Base-by-base conservation (phyloP, 2,888 invertebrate species). In the Andrena trimmerana region DNA sequence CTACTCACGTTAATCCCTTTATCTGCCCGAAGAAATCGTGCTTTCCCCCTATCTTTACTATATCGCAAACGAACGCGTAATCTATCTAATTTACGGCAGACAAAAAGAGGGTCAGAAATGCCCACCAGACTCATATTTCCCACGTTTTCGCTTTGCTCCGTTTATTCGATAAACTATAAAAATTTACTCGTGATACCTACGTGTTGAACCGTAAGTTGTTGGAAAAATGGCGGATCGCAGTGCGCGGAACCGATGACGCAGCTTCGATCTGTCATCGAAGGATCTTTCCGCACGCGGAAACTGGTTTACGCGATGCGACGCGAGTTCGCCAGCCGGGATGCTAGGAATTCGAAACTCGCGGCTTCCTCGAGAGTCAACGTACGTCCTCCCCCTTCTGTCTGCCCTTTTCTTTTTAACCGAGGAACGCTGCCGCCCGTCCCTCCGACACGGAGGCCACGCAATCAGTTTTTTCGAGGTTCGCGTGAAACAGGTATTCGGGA, bases 401-500 rank as follows among this genome's bases (percentile, higher is more conserved):
- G 2, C 66, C 63, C 54, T 59, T 57, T 65, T n/a, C 69, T 68
- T 81, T 78, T 74, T 62, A 68, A 68, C 29, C 78, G 27, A 31
- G 31, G 52, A 74, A 83, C 77, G 77, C 82, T 76, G 72, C 60
- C 63, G 60, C 79, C 73, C 63, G 75, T 72, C 77, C 81, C 73
- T 63, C 63, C 73, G 42, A 77, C 68, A 63, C 72, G 65, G 54
- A 65, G 60, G 84, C 83, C 85, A 87, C 75, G 81, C 87, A 86
- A 87, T 87, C 87, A 77, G 78, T 80, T 83, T 87, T 84, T 66
- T 79, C 77, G 80, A 75, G 69, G 78, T 76, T 86, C 88, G 86
- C 86, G 86, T 88, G 86, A 89, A 91, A 91, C 91, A 91, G 90
- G 90, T 90, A 90, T 90, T 90, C 84, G 78, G 68, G 71, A 54